A percentile compares a stretch with the other conserved stretches of the same genome.
Evolutionary conservation across 1,140 invertebrate species (phyloP).

Genomic region (Calycopis cecrops): DNA sequence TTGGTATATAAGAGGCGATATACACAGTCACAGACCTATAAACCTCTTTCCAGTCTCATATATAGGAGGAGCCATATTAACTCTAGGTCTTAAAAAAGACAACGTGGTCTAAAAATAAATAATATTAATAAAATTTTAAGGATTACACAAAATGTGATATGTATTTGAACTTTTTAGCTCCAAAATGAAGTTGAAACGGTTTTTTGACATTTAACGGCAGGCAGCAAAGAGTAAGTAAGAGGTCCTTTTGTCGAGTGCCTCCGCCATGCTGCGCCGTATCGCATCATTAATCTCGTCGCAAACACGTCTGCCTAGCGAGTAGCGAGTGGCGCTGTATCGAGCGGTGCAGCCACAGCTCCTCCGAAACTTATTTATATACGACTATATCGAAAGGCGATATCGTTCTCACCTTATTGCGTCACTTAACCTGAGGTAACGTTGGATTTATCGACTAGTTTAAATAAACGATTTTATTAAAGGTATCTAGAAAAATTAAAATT

Average conservation of each 20-base stretch:
- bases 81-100: no score
- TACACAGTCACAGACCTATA: not conserved
- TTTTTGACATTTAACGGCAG: conserved; percentile 38
- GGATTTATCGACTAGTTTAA: conserved; percentile 19
- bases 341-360: conserved; percentile 36
- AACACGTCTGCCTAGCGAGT: conserved; percentile 33
- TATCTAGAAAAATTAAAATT: no score
- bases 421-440: conserved; percentile 25
- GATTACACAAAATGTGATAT: no score
- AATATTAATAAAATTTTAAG: no score
- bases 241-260: conserved; percentile 54
- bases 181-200: conserved; percentile 22
- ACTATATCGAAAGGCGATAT: conserved; percentile 28
- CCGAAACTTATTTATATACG: conserved; percentile 30
- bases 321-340: conserved; percentile 27
- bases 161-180: no score
- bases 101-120: no score
- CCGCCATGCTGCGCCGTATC: conserved; percentile 45
- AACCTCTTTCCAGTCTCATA: no score
- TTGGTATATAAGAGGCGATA: no score
- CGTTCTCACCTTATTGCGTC: conserved; percentile 28
- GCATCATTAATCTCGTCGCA: conserved; percentile 58
- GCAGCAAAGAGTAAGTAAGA: conserved; percentile 56
- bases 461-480: no score
- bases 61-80: no score